phyloP scores from a whole-genome alignment of 64 coral and sea anemone species.

The Pocillopora damicornis region DNA sequence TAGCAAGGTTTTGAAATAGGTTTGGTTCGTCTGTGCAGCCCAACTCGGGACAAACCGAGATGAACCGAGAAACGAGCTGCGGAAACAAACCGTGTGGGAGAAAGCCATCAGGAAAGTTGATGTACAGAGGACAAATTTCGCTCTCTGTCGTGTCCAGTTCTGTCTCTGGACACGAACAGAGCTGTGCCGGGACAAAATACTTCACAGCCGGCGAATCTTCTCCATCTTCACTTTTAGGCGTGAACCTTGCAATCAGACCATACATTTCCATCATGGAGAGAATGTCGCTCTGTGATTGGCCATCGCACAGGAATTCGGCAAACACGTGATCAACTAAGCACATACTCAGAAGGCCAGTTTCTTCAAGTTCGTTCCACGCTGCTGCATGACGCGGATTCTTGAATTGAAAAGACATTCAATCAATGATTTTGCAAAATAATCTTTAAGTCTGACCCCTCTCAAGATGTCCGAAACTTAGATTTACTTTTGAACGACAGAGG shows the following conservation, averaged over 20 bases:
- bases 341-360: conserved; percentile 59
- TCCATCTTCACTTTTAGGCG: not conserved
- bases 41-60: conserved; percentile 16
- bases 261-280: conserved; percentile 62
- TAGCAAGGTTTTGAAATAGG: conserved; percentile 38
- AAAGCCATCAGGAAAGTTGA: conserved; percentile 52
- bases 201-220: not conserved
- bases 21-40: conserved; percentile 42
- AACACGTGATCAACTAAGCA: conserved; percentile 57
- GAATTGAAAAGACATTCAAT: not conserved
- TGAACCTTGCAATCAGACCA: conserved; percentile 53
- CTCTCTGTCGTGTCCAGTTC: not conserved
- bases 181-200: conserved; percentile 60
- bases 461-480: too few species aligned
- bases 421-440: not conserved
- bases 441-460: too few species aligned
- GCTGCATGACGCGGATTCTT: conserved; percentile 36
- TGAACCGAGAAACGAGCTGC: conserved; percentile 42
- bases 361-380: conserved; percentile 41
- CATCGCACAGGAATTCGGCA: conserved; percentile 25
- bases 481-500: too few species aligned
- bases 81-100: conserved; percentile 49
- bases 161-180: conserved; percentile 31
- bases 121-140: conserved; percentile 28
- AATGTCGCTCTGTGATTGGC: conserved; percentile 44